These are phyloP conservation scores for Pogonomyrmex barbatus DNA, from an alignment of 1,140 invertebrate species.

Conservation along the genomic window DNA sequence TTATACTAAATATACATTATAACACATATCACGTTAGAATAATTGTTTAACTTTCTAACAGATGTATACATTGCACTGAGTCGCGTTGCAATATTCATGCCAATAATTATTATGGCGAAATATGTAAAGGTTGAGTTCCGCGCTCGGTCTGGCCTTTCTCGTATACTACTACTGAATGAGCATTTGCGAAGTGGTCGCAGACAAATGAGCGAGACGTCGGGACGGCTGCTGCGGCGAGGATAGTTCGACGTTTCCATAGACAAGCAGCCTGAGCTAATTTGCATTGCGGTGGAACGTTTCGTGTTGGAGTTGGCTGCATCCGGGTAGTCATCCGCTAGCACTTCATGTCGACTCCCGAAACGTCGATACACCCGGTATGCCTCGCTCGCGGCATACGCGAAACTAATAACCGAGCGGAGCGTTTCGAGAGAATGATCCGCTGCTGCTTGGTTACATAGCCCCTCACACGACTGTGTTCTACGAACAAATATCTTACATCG, in stretches of 20 bases:
- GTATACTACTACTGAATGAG: conserved; percentile 25
- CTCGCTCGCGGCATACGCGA: conserved; percentile 46
- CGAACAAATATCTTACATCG: background rate
- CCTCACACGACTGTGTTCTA: background rate
- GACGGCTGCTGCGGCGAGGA: conserved; percentile 30
- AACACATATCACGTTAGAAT: background rate
- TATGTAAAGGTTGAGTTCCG: conserved; percentile 3
- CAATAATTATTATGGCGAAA: conserved; percentile 29
- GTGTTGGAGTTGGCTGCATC: conserved; percentile 70
- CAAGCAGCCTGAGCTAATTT: conserved; percentile 71
- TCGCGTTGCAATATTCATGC: background rate
- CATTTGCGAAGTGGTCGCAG: conserved; percentile 36
- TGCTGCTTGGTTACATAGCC: conserved; percentile 14
- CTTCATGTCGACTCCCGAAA: conserved; percentile 58
- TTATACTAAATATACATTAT: background rate
- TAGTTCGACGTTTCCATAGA: conserved; percentile 61
- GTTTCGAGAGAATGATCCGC: conserved; percentile 38
- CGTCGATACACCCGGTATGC: conserved; percentile 54
- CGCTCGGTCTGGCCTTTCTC: conserved; percentile 6
- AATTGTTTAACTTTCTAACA: background rate
- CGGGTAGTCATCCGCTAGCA: conserved; percentile 43
- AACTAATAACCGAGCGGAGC: conserved; percentile 46
- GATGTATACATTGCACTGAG: background rate
- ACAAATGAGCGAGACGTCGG: conserved; percentile 49
- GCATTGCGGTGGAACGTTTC: conserved; percentile 75